phyloP scores from a whole-genome alignment of 2,797 vertebrate genomes.

The Notolepis coatsorum region DNA sequence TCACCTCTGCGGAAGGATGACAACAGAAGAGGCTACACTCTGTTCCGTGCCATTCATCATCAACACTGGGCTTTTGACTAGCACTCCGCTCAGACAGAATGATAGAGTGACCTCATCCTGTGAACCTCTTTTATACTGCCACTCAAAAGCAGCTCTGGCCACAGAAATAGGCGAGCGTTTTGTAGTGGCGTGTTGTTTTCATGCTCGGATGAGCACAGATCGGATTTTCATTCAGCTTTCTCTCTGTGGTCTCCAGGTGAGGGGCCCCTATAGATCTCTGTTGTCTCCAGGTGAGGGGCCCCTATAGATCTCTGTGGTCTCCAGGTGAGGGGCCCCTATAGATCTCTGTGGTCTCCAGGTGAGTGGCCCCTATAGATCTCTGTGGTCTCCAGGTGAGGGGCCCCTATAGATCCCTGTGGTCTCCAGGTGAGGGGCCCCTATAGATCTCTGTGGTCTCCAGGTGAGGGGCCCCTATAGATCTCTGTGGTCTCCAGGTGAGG shows the following conservation, averaged over 20 bases:
- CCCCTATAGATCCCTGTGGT: too few relatives aligned
- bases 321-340: too few relatives aligned
- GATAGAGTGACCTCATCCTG: slow-evolving; percentile 50
- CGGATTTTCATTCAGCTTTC: slow-evolving; percentile 52
- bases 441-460: too few relatives aligned
- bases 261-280: too few relatives aligned
- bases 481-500: too few relatives aligned
- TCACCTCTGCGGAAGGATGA: slow-evolving; percentile 56
- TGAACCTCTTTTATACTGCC: slow-evolving; percentile 57
- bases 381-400: too few relatives aligned
- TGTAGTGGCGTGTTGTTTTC: not conserved
- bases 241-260: slow-evolving; percentile 67
- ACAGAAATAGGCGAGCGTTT: slow-evolving; percentile 23
- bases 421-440: too few relatives aligned
- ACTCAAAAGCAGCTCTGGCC: slow-evolving; percentile 40
- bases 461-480: too few relatives aligned
- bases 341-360: too few relatives aligned
- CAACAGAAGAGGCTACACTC: slow-evolving; percentile 43
- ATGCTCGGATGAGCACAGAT: not conserved
- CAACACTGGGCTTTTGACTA: slow-evolving; percentile 55
- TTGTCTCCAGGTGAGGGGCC: too few relatives aligned
- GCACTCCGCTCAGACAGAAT: slow-evolving; percentile 42
- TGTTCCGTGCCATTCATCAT: slow-evolving; percentile 52
- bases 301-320: too few relatives aligned
- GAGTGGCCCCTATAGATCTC: too few relatives aligned